Evolutionary conservation across 2,797 vertebrate species (phyloP), one percentile per base, ranked within the genome.

Genomic region (Menidia menidia): DNA sequence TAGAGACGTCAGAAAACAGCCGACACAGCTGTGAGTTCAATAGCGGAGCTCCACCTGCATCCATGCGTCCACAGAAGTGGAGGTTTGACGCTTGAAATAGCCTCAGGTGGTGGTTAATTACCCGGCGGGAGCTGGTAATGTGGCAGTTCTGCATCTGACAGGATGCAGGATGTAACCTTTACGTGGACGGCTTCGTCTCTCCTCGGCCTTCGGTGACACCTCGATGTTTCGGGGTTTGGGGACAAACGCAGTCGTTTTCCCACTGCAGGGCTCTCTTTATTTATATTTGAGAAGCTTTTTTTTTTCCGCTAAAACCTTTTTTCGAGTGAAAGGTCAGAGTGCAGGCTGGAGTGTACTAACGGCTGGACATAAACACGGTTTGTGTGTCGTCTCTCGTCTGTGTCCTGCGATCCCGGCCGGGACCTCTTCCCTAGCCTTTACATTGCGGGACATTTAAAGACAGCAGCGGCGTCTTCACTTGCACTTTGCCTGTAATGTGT

Each of bases 51-150:
- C 25, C 25, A 19, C 47, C 47, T 25, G 47, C 18, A 25, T 25
- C 25, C 25, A 25, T 25, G 47, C 8, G 1, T 50, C 18, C 4
- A 19, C 47, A 18, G 47, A 16, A 48, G 47, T n/a, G 47, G 47
- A n/a, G 47, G 18, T 50, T 50, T 14, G 60, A 45, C 16, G 60
- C 63, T 71, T 74, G 56, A 75, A 73, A 73, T 70, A 71, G 67
- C 19, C 30, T 44, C 55, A 52, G 30, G 43, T 60, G 35, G 13
- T 43, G 15, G 12, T 75, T 80, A 72, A 74, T 71, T 71, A 72
- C 33, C 60, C 58, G 68, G 39, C 15, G 19, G 56, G 71, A 60
- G 15, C 77, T 45, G 53, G 15, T 44, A 7, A 44, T 35, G 15
- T 33, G 15, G 6, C 7, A 41, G 16, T 43, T 25, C 25, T 25